Conservation (phyloP, 2,797 vertebrate genomes). For the Dromococcyx pavoninus region DNA sequence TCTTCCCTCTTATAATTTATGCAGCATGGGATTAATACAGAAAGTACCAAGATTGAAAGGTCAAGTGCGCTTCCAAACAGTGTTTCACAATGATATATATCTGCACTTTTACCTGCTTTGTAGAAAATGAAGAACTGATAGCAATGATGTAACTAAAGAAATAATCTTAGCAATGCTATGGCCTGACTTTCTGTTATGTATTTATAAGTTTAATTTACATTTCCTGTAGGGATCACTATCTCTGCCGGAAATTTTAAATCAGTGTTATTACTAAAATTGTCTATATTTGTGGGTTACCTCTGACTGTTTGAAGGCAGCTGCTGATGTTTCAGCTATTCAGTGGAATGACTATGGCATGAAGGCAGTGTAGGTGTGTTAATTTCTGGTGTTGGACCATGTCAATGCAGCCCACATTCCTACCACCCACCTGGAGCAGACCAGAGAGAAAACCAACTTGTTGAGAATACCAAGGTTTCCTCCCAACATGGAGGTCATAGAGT, state of each 20-base stretch:
- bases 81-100: slow-evolving; percentile 39
- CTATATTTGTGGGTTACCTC: neutral
- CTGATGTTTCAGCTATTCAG: slow-evolving; percentile 2
- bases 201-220: slow-evolving; percentile 13
- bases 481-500: neutral
- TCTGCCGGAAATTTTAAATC: neutral
- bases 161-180: neutral
- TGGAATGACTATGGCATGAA: neutral
- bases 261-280: neutral
- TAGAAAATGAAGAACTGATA: slow-evolving; percentile 5
- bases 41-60: slow-evolving; percentile 53
- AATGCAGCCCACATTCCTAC: neutral
- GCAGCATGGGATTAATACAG: slow-evolving; percentile 58
- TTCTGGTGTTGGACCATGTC: neutral
- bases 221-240: neutral
- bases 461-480: neutral
- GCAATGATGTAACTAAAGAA: neutral
- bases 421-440: neutral
- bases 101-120: slow-evolving; percentile 21
- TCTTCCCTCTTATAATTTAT: slow-evolving; percentile 61
- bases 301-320: neutral
- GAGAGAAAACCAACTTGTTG: neutral
- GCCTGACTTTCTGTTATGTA: neutral
- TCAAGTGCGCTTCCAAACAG: slow-evolving; percentile 58
- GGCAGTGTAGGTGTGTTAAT: neutral